Conservation (phyloP, 2,888 invertebrate genomes). For the Petrophora chlorosata region DNA sequence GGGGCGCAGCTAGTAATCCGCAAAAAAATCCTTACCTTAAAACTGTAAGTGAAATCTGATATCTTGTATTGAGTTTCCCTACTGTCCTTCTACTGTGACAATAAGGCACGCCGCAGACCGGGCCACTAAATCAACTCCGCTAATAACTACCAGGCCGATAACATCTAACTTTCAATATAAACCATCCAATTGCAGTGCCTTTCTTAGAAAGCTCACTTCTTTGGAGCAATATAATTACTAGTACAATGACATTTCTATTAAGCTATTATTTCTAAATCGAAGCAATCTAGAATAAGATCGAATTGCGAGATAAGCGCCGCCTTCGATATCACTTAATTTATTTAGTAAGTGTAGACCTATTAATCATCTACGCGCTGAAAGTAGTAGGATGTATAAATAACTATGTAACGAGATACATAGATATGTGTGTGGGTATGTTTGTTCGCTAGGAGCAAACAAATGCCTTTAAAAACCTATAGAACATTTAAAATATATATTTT, state of each 20-base stretch:
- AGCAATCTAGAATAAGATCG: slow-evolving; percentile 52
- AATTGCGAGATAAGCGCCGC: slow-evolving; percentile 37
- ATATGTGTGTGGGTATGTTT: too few species aligned
- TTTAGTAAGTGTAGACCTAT: slow-evolving; percentile 19
- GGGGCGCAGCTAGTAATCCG: too few species aligned
- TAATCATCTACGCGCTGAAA: slow-evolving; percentile 19
- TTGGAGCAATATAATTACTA: slow-evolving; percentile 70
- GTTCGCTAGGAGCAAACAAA: too few species aligned
- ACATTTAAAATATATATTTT: too few species aligned
- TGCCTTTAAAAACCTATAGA: too few species aligned
- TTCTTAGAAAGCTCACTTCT: slow-evolving; percentile 74
- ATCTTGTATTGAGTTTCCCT: neutral
- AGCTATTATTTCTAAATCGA: slow-evolving; percentile 53
- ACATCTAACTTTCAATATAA: slow-evolving; percentile 79
- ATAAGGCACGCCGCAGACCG: slow-evolving; percentile 46
- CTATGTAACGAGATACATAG: too few species aligned
- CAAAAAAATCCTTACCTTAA: too few species aligned
- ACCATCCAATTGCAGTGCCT: slow-evolving; percentile 72
- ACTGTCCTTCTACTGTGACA: slow-evolving; percentile 13
- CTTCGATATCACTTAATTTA: slow-evolving; percentile 32
- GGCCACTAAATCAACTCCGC: slow-evolving; percentile 72
- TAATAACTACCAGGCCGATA: slow-evolving; percentile 78
- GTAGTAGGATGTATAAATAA: too few species aligned
- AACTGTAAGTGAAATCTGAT: neutral
- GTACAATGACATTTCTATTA: slow-evolving; percentile 71